These are phyloP conservation scores for Ctenopoma kingsleyae DNA, from an alignment of 2,797 vertebrate genomes.

Conservation along the genomic window DNA sequence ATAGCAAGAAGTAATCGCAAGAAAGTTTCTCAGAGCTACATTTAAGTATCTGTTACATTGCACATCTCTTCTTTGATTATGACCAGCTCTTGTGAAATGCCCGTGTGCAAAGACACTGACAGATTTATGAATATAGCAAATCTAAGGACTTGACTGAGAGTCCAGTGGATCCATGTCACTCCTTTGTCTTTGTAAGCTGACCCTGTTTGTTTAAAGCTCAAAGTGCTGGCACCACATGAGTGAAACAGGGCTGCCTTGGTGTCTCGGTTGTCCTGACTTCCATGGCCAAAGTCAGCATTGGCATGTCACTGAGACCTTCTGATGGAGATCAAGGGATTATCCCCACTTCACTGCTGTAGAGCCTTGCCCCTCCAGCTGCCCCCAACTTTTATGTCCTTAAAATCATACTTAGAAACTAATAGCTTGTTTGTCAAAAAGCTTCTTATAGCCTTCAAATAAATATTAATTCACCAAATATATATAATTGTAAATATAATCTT, in stretches of 20 bases:
- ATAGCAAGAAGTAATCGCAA: slow-evolving; percentile 16
- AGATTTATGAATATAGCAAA: slow-evolving; percentile 63
- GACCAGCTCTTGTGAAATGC: slow-evolving; percentile 39
- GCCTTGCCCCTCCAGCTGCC: too few species aligned
- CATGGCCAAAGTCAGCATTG: slow-evolving; percentile 80
- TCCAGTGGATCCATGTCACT: slow-evolving; percentile 66
- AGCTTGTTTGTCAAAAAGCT: too few species aligned
- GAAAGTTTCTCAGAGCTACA: slow-evolving; percentile 2
- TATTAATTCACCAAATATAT: too few species aligned
- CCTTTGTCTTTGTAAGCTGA: slow-evolving; percentile 77
- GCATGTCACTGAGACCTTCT: slow-evolving; percentile 68
- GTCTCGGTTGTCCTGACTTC: slow-evolving; percentile 63
- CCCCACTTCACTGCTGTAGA: too few species aligned
- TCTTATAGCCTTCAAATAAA: too few species aligned
- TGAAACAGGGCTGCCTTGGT: slow-evolving; percentile 63
- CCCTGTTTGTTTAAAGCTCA: slow-evolving; percentile 80
- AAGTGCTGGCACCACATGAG: slow-evolving; percentile 75
- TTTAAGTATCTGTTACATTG: slow-evolving; percentile 19
- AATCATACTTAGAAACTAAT: too few species aligned
- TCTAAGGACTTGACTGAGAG: slow-evolving; percentile 53
- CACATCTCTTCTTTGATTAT: slow-evolving; percentile 14
- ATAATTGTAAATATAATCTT: too few species aligned
- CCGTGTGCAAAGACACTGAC: slow-evolving; percentile 40
- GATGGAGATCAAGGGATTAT: slow-evolving; percentile 76
- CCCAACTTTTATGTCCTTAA: too few species aligned